A percentile compares a stretch with the other conserved stretches of the same genome.
These are phyloP conservation scores for Pterobdella sp. DNA, from an alignment of 2,888 invertebrate genomes.

Conservation along the genomic window DNA sequence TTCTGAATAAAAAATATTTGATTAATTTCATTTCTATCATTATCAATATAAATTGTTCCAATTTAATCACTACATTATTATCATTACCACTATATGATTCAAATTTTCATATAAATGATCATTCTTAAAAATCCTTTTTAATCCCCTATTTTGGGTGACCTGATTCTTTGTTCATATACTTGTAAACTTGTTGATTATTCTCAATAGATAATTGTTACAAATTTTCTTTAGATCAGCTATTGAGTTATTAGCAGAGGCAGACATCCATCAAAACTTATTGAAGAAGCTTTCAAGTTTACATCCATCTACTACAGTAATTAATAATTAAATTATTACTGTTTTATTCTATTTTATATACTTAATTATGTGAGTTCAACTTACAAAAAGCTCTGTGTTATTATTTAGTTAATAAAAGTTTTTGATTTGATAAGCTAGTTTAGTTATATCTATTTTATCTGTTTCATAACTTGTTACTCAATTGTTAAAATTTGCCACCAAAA, in stretches of 20 bases:
- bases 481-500: too few species aligned
- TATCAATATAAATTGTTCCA: not conserved
- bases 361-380: too few species aligned
- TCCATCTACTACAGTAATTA: not conserved
- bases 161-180: not conserved
- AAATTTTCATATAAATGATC: not conserved
- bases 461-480: too few species aligned
- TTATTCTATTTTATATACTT: too few species aligned
- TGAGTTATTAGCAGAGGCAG: conserved; percentile 1
- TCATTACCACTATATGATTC: not conserved
- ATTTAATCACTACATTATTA: too few species aligned
- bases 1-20: not conserved
- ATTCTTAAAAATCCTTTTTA: not conserved
- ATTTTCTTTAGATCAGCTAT: conserved; percentile 1
- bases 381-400: too few species aligned
- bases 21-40: not conserved
- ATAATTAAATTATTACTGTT: not conserved
- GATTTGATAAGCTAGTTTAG: too few species aligned
- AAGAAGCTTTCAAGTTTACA: not conserved
- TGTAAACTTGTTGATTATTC: not conserved
- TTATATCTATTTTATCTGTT: too few species aligned
- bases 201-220: not conserved
- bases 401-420: too few species aligned
- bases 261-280: not conserved
- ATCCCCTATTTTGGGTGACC: not conserved